These are phyloP conservation scores for Climacteris rufus DNA, from an alignment of 2,113 vertebrate species.

Conservation along the genomic window DNA sequence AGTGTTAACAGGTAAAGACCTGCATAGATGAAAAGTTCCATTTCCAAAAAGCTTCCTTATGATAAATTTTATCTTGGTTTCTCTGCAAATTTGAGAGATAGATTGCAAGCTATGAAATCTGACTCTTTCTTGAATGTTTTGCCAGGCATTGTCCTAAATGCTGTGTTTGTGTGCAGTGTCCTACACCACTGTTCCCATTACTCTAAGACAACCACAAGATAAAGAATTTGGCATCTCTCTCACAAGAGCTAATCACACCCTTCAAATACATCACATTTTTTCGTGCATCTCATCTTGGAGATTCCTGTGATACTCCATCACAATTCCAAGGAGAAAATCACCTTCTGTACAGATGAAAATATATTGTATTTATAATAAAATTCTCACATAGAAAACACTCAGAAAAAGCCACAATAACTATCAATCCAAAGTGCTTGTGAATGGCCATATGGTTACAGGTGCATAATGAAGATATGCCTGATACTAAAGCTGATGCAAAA, in stretches of 20 bases:
- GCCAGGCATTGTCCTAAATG: not conserved
- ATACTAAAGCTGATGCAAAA: not conserved
- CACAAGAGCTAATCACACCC: not conserved
- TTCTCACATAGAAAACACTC: not conserved
- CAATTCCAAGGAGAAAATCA: not conserved
- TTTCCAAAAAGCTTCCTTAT: not conserved
- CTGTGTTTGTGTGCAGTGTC: not conserved
- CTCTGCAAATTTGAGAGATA: not conserved
- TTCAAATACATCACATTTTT: not conserved
- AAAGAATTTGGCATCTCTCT: not conserved
- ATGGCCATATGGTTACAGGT: not conserved
- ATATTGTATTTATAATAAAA: not conserved
- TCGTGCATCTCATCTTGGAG: not conserved
- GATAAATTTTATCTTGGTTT: not conserved
- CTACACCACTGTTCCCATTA: not conserved
- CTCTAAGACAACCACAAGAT: not conserved
- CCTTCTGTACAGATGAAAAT: not conserved
- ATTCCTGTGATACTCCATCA: not conserved
- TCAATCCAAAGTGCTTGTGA: not conserved
- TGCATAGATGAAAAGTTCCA: not conserved
- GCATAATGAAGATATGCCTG: not conserved
- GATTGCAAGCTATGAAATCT: not conserved
- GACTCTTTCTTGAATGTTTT: not conserved
- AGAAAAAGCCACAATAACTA: not conserved
- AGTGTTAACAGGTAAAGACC: not conserved